Evolutionary conservation across 1,140 invertebrate species (phyloP).

Genomic region (Oncopodura yosiiana): DNA sequence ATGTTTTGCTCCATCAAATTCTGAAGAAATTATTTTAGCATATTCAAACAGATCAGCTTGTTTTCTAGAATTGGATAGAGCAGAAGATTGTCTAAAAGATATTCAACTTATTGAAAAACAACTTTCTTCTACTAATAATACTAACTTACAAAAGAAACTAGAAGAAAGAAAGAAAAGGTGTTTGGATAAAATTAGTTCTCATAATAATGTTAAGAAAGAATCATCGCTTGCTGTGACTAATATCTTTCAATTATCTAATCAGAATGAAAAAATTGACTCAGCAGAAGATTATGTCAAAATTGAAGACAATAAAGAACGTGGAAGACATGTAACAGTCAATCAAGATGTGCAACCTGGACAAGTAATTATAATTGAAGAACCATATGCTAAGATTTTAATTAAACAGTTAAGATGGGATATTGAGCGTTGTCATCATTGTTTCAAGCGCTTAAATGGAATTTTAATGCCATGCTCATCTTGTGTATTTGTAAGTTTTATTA

Average conservation of each 20-base stretch:
- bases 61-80: neutral
- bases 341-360: slow-evolving; percentile 7
- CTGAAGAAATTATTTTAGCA: neutral
- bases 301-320: neutral
- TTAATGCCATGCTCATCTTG: slow-evolving; percentile 12
- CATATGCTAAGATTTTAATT: slow-evolving; percentile 10
- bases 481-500: slow-evolving; percentile 16
- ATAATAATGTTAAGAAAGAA: neutral
- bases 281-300: slow-evolving; percentile 15
- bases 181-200: neutral
- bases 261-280: neutral
- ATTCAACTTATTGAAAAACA: no score
- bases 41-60: slow-evolving; percentile 3
- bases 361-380: slow-evolving; percentile 11
- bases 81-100: neutral
- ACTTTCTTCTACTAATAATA: no score
- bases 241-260: slow-evolving; percentile 1
- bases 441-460: neutral
- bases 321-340: slow-evolving; percentile 10
- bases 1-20: neutral
- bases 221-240: neutral
- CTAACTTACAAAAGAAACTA: neutral
- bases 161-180: slow-evolving; percentile 2
- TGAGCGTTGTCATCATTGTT: slow-evolving; percentile 7
- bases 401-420: slow-evolving; percentile 10